Evolutionary conservation across 1,140 invertebrate species (phyloP), one percentile per base, ranked within the genome.

Genomic region (Steinernema khuongi): DNA sequence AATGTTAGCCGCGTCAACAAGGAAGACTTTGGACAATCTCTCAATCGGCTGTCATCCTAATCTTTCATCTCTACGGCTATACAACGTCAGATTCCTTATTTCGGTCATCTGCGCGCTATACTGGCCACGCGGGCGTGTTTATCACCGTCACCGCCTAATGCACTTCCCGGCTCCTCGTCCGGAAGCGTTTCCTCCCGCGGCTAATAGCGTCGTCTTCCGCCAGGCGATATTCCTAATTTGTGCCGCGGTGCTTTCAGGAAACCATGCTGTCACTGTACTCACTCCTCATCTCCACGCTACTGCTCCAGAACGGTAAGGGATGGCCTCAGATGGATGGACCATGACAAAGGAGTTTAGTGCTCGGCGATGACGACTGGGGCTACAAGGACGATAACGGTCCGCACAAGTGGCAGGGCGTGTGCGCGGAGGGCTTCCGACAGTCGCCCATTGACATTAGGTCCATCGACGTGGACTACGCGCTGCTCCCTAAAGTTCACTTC

Each of bases 401-500:
- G 1, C 30, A 71, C n/a, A 72, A 68, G 19, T 83, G 81, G 81
- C 50, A 36, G 1, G 78, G 78, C 33, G 43, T 68, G 7, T 84
- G 82, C 43, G 66, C 70, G 14, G 44, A 72, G n/a, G 83, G 83
- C 17, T 67, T 75, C 18, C 80, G 79, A 1, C 83, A 84, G 73
- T 84, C 83, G 18, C 83, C 83, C 14, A 77, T 84, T 43, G 83
- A 84, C 50, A 82, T 84, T 76, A 74, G 80, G 17, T 43, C 79
- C n/a, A 67, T 68, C 2, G 79, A 85, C 75, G 80, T 85, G 60
- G 78, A 85, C 43, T 81, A 76, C 50, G 50, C 79, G 19, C 30
- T 79, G n/a, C 32, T 82, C 1, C 70, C 76, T 44, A 77, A 81
- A 30, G 31, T 85, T 14, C 78, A 80, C 17, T 85, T 85, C 70